Conservation (phyloP, 2,797 vertebrate species). For the Salmo trutta region DNA sequence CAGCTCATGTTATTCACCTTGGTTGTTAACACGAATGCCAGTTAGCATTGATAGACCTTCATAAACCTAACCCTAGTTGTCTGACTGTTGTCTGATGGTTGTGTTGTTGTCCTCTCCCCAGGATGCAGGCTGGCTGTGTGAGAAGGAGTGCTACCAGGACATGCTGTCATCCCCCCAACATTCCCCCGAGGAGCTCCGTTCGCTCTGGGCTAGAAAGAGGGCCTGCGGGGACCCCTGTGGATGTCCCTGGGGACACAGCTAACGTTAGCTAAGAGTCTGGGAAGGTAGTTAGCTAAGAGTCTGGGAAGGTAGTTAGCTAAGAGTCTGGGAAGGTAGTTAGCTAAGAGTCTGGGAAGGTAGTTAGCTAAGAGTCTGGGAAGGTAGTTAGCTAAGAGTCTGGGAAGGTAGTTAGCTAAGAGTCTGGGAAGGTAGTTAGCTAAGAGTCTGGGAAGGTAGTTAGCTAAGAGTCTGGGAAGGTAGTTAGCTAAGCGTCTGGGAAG, state of each 20-base stretch:
- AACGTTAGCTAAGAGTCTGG: neutral
- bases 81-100: neutral
- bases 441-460: too few relatives aligned
- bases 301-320: too few relatives aligned
- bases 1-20: neutral
- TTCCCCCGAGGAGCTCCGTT: slow-evolving; percentile 80
- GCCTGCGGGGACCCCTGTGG: slow-evolving; percentile 88
- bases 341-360: too few relatives aligned
- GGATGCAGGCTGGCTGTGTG: slow-evolving; percentile 93
- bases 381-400: too few relatives aligned
- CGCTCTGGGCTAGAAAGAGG: slow-evolving; percentile 85
- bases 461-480: too few relatives aligned
- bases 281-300: too few relatives aligned
- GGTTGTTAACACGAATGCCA: neutral
- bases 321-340: too few relatives aligned
- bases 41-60: too few relatives aligned
- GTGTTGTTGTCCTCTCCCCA: slow-evolving; percentile 48
- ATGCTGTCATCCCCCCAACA: slow-evolving; percentile 97
- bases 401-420: too few relatives aligned
- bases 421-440: too few relatives aligned
- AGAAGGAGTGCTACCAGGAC: slow-evolving; percentile 89
- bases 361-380: too few relatives aligned
- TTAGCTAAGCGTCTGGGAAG: too few relatives aligned
- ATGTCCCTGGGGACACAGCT: slow-evolving; percentile 75
- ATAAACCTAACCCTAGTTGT: neutral